Evolutionary conservation across 2,888 invertebrate species (phyloP).

Genomic region (Xanthorhoe spadicearia): DNA sequence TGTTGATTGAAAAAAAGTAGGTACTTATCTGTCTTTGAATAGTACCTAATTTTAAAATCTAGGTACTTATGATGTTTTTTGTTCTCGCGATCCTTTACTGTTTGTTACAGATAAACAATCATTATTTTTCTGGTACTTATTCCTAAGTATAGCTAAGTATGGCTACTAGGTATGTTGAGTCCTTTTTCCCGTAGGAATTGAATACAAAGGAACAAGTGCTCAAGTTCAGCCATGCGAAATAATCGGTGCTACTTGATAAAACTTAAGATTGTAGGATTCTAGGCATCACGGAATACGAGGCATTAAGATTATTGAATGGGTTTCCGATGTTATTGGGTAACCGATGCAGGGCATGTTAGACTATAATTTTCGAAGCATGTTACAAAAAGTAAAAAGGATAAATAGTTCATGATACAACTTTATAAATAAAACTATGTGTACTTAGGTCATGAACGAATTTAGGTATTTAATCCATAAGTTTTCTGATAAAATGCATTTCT

Average conservation of each 20-base stretch:
- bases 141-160: too few species aligned
- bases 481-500: background rate
- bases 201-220: conserved; percentile 17
- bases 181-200: conserved; percentile 46
- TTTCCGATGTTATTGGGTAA: too few species aligned
- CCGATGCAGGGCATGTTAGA: too few species aligned
- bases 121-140: background rate
- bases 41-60: too few species aligned
- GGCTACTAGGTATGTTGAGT: background rate
- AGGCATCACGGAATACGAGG: background rate
- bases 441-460: too few species aligned
- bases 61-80: too few species aligned
- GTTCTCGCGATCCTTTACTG: background rate
- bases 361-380: too few species aligned
- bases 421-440: background rate
- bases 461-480: background rate
- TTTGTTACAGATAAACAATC: background rate
- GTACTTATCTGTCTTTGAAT: too few species aligned
- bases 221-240: conserved; percentile 47
- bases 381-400: too few species aligned
- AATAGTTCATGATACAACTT: too few species aligned
- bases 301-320: background rate
- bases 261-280: conserved; percentile 6
- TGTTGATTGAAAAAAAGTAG: too few species aligned
- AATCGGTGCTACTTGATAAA: conserved; percentile 35